Percentiles rank a stretch among this genome's conserved stretches.
Conservation (phyloP, 2,797 vertebrate species). For the Macropus fuliginosus region DNA sequence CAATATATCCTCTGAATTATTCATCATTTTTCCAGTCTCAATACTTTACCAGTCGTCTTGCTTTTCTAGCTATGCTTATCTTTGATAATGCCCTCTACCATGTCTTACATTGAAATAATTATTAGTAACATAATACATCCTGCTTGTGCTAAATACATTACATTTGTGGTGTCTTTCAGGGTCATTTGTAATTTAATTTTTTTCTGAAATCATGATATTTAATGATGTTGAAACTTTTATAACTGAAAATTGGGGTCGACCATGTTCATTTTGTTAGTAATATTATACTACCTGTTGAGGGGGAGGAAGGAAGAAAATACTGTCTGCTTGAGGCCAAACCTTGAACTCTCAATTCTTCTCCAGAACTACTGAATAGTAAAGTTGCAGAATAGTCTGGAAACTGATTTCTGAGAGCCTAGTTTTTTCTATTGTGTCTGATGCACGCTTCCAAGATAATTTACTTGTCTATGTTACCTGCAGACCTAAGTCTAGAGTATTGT, state of each 20-base stretch:
- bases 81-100: not conserved
- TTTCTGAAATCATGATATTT: not conserved
- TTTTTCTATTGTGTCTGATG: not conserved
- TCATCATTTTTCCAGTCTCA: not conserved
- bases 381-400: not conserved
- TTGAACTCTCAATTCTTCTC: not conserved
- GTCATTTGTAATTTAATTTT: not conserved
- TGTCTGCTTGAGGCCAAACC: slow-evolving; percentile 11
- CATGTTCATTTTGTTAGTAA: not conserved
- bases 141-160: not conserved
- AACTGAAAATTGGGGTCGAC: not conserved
- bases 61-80: not conserved
- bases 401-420: not conserved
- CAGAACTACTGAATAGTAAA: not conserved
- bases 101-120: not conserved
- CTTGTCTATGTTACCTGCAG: not conserved
- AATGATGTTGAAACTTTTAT: not conserved
- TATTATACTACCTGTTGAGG: not conserved
- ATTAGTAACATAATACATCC: not conserved
- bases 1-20: not conserved
- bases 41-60: not conserved
- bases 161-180: not conserved
- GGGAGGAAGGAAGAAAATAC: not conserved
- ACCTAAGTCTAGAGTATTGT: not conserved
- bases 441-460: not conserved